A percentile compares a stretch with the other conserved stretches of the same genome.
phyloP scores from a whole-genome alignment of 1,140 invertebrate genomes.

The Harpegnathos saltator region DNA sequence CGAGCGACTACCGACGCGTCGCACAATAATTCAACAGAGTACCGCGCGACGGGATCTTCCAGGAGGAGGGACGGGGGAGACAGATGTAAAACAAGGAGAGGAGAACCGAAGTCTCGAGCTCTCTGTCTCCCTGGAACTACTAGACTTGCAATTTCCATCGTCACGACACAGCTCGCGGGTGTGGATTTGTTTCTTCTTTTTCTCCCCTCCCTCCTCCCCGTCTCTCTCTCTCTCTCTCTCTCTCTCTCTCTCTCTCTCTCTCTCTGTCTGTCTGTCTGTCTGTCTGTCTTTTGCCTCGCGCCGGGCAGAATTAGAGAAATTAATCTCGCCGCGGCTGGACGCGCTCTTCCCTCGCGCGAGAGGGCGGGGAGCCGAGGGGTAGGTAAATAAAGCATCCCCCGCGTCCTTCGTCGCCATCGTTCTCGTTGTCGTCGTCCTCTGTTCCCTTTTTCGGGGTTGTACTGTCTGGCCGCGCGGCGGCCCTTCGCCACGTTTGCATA shows the following conservation, averaged over 20 bases:
- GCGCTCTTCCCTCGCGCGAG: conserved; percentile 16
- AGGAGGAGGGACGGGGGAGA: background rate
- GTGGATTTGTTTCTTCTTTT: conserved; percentile 22
- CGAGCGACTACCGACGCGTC: background rate
- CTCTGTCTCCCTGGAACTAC: too few relatives aligned
- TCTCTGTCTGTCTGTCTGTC: too few relatives aligned
- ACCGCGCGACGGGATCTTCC: too few relatives aligned
- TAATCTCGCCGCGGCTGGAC: conserved; percentile 17
- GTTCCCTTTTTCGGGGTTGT: background rate
- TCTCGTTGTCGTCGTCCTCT: background rate
- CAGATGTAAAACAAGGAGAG: too few relatives aligned
- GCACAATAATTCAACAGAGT: too few relatives aligned
- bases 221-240: too few relatives aligned
- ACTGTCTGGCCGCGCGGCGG: background rate
- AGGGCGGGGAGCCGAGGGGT: background rate
- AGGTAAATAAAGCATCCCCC: conserved; percentile 62
- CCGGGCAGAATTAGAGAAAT: conserved; percentile 51
- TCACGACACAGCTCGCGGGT: background rate
- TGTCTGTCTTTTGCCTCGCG: background rate
- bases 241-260: too few relatives aligned
- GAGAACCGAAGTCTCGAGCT: too few relatives aligned
- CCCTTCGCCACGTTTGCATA: conserved; percentile 42
- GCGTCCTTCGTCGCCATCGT: background rate
- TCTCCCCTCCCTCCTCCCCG: too few relatives aligned
- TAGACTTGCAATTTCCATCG: conserved; percentile 9